Evolutionary conservation across 2,888 invertebrate genomes (phyloP).

Genomic region (Plusia festucae): DNA sequence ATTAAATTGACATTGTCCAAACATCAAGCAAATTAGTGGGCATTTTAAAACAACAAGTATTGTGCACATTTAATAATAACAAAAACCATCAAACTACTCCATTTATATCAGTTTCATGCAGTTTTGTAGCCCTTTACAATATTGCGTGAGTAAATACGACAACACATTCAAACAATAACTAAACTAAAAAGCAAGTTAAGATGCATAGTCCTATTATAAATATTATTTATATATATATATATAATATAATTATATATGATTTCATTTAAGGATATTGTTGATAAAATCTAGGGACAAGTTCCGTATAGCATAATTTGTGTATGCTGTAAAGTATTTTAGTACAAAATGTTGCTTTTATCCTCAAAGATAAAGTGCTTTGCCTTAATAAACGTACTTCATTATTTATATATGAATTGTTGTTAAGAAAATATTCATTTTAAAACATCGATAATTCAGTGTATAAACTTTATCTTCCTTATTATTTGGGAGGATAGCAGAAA

Average conservation of each 20-base stretch:
- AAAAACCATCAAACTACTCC: slow-evolving; percentile 36
- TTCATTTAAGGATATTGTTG: slow-evolving; percentile 16
- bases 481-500: background rate
- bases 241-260: background rate
- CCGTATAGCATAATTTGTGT: slow-evolving; percentile 7
- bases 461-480: background rate
- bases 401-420: background rate
- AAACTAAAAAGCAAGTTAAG: slow-evolving; percentile 38
- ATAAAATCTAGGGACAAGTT: slow-evolving; percentile 6
- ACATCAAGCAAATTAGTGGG: slow-evolving; percentile 30
- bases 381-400: background rate
- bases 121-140: slow-evolving; percentile 26
- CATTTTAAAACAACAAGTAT: slow-evolving; percentile 26
- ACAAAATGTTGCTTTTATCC: slow-evolving; percentile 1
- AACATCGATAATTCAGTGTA: background rate
- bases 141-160: slow-evolving; percentile 25
- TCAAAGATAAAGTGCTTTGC: slow-evolving; percentile 2
- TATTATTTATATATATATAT: background rate
- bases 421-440: background rate
- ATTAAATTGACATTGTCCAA: background rate
- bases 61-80: slow-evolving; percentile 40
- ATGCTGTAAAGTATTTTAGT: background rate
- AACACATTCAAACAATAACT: slow-evolving; percentile 28
- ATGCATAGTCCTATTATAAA: slow-evolving; percentile 6
- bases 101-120: slow-evolving; percentile 48